Base-by-base conservation (phyloP, 2,797 vertebrate species). In the Knipowitschia caucasica region DNA sequence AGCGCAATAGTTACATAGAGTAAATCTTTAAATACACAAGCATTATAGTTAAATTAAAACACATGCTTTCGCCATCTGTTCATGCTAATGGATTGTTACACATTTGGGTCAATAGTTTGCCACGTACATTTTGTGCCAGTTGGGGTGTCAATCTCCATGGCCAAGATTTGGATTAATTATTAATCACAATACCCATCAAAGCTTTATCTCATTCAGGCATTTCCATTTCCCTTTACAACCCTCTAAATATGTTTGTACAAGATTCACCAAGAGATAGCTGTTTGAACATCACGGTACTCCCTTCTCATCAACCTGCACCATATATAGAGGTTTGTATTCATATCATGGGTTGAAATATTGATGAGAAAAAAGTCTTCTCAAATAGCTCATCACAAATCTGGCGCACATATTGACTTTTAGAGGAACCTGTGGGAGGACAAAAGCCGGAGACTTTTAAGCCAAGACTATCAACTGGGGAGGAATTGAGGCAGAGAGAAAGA, bases 31-130 rank as follows among this genome's bases (percentile, higher is more conserved):
- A 56, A 76, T 29, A 71, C 60, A 66, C 18, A 67, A 55, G 73
- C 71, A 59, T 44, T 3, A 54, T 70, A 71, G 51, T 56, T 44
- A 50, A 72, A 65, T 63, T 69, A 77, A 43, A 52, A 25, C n/a
- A 47, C 83, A 83, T 83, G 84, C 64, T 80, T 67, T 20, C 45
- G 31, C 75, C 79, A 78, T 81, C 80, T 86, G 83, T 52, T 73
- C 52, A 66, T 49, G 39, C 26, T 46, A 69, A 80, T 55, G 59
- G 59, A 75, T 67, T 66, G 29, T 50, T 64, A 65, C 14, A 31
- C 25, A 62, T 49, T 68, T n/a, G 46, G 62, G 56, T 56, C 56
- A 67, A 29, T 39, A 24, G 21, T 15, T 7, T 23, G 24, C 17
- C 33, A 14, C 15, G 38, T 12, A 11, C 5, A 21, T 26, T 39